These are phyloP conservation scores for Xiphorhynchus erythropygius DNA, from an alignment of 2,797 vertebrate genomes.

Conservation along the genomic window DNA sequence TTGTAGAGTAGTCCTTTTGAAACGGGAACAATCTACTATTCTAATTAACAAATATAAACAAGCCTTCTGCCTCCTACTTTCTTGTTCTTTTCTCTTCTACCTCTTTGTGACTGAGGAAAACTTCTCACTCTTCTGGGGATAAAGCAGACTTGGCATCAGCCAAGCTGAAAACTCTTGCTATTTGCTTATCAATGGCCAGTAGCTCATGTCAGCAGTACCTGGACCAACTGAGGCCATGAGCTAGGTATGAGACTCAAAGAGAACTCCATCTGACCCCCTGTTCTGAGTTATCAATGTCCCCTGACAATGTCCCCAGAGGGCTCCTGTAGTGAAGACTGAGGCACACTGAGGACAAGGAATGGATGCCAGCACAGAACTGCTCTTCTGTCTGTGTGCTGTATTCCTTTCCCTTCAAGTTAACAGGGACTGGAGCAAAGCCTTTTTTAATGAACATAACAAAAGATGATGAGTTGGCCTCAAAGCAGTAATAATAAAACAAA, in stretches of 20 bases:
- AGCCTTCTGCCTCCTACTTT: not conserved
- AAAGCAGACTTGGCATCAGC: not conserved
- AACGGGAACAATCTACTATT: not conserved
- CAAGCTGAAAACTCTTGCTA: not conserved
- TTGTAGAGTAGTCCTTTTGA: not conserved
- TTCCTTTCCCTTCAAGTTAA: conserved; percentile 23
- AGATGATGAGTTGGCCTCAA: conserved; percentile 54
- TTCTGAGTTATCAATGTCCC: not conserved
- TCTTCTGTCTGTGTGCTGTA: not conserved
- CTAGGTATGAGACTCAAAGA: not conserved
- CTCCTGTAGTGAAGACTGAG: not conserved
- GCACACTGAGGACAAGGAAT: not conserved
- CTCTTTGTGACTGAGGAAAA: not conserved
- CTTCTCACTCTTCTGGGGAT: not conserved
- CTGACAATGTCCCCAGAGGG: not conserved
- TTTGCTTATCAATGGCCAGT: not conserved
- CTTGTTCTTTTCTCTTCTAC: not conserved
- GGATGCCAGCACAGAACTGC: conserved; percentile 14
- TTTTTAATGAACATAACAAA: conserved; percentile 56
- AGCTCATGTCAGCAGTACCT: not conserved
- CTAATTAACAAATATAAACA: not conserved
- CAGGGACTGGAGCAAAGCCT: conserved; percentile 28
- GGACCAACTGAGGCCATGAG: not conserved
- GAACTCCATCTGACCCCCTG: not conserved
- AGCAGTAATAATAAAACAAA: not conserved